These are phyloP conservation scores for Bombus polaris DNA, from an alignment of 1,140 invertebrate species.

Conservation along the genomic window DNA sequence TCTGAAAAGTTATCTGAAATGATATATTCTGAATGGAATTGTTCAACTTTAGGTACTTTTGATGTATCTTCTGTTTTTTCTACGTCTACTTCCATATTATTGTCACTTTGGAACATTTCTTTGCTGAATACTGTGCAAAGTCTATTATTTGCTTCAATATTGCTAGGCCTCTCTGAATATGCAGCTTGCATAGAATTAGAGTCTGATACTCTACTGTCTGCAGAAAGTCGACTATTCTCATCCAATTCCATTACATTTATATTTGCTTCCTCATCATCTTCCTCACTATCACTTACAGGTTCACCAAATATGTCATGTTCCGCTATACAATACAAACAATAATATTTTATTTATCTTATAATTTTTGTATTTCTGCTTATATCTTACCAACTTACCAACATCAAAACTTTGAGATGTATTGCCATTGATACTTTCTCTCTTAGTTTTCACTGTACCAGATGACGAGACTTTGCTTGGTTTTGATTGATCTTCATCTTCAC, in stretches of 20 bases:
- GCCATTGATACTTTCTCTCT: conserved; percentile 83
- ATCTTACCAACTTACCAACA: conserved; percentile 78
- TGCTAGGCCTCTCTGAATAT: conserved; percentile 78
- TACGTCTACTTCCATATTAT: conserved; percentile 64
- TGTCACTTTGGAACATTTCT: conserved; percentile 83
- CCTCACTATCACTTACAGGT: conserved; percentile 91
- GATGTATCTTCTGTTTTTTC: conserved; percentile 51
- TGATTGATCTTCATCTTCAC: conserved; percentile 91
- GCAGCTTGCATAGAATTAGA: conserved; percentile 87
- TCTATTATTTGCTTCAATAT: conserved; percentile 71
- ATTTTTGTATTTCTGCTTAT: conserved; percentile 15
- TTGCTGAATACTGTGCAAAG: conserved; percentile 84
- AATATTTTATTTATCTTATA: not conserved
- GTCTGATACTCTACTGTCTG: conserved; percentile 90
- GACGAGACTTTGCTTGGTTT: conserved; percentile 84
- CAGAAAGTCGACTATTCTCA: conserved; percentile 89
- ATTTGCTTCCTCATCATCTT: conserved; percentile 88
- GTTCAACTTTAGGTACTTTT: conserved; percentile 77
- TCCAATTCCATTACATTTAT: conserved; percentile 90
- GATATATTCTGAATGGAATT: conserved; percentile 77
- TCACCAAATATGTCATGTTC: conserved; percentile 95
- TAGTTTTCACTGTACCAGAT: conserved; percentile 83
- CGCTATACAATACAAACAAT: conserved; percentile 78
- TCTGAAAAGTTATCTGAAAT: conserved; percentile 76
- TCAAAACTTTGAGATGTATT: conserved; percentile 81